Evolutionary conservation across 2,888 invertebrate genomes (phyloP).

Genomic region (Gortyna flavago): DNA sequence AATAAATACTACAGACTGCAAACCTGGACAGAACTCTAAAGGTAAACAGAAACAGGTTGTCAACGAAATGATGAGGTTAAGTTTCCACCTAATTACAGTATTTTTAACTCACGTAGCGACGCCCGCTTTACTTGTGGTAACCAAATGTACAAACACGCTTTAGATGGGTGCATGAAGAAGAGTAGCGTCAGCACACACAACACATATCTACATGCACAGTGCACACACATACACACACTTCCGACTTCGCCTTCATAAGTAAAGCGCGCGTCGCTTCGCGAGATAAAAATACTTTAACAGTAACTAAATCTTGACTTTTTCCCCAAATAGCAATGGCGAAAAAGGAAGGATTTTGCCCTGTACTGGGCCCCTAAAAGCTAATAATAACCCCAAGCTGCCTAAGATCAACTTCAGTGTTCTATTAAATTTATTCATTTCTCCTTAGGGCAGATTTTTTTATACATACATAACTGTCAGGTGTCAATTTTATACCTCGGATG

Average conservation of each 20-base stretch:
- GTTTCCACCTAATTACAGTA: not conserved
- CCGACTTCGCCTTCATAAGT: too few relatives aligned
- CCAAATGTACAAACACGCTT: not conserved
- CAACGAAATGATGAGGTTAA: not conserved
- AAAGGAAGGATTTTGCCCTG: too few relatives aligned
- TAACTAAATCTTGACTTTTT: not conserved
- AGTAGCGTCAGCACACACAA: not conserved
- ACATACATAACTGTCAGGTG: not conserved
- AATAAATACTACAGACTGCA: not conserved
- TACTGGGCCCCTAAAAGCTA: not conserved
- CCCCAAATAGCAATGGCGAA: not conserved
- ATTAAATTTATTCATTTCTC: not conserved
- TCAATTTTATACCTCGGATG: not conserved
- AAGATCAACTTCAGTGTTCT: too few relatives aligned
- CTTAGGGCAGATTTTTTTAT: not conserved
- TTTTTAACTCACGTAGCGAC: not conserved
- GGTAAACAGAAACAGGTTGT: too few relatives aligned
- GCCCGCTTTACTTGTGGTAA: not conserved
- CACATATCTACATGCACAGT: not conserved
- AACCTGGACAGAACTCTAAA: not conserved
- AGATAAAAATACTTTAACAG: not conserved
- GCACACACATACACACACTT: not conserved
- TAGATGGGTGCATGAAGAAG: not conserved
- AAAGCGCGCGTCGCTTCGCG: too few relatives aligned
- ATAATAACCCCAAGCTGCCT: not conserved